Percentiles rank a stretch among this genome's conserved stretches.
phyloP scores from a whole-genome alignment of 1,140 invertebrate genomes.

The Drosophila setifemur region DNA sequence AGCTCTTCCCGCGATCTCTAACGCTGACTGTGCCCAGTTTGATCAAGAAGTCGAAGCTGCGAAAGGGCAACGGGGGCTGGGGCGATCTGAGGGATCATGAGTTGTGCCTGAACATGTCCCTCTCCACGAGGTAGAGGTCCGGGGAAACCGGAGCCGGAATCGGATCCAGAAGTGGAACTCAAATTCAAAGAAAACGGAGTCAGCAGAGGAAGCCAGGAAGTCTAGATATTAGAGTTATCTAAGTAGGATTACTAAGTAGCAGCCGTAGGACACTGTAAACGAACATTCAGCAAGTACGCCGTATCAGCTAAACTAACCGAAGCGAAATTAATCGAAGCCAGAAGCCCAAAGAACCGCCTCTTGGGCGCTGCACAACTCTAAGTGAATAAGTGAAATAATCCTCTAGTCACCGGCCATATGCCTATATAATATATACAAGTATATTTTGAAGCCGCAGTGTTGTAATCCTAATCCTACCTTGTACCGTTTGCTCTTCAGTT shows the following conservation, averaged over 20 bases:
- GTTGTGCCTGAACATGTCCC: conserved; percentile 78
- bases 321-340: conserved; percentile 37
- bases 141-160: neutral
- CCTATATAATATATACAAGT: neutral
- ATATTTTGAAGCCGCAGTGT: conserved; percentile 17
- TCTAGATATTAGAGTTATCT: conserved; percentile 27
- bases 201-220: conserved; percentile 19
- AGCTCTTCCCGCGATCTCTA: conserved; percentile 94
- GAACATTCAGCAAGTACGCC: conserved; percentile 27
- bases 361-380: conserved; percentile 37
- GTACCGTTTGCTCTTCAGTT: conserved; percentile 21
- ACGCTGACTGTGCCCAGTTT: conserved; percentile 87
- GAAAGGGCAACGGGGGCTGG: conserved; percentile 98
- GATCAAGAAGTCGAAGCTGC: conserved; percentile 91
- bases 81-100: conserved; percentile 87
- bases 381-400: conserved; percentile 11
- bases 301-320: conserved; percentile 40
- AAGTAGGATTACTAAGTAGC: conserved; percentile 42
- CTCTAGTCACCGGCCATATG: conserved; percentile 35
- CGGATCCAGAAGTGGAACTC: conserved; percentile 9
- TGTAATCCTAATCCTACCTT: conserved; percentile 23
- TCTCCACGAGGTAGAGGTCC: conserved; percentile 58
- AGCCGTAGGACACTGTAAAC: conserved; percentile 24
- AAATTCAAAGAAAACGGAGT: no score
- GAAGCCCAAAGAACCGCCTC: conserved; percentile 41